Base-by-base conservation (phyloP, 2,797 vertebrate species). In the Pterois miles region DNA sequence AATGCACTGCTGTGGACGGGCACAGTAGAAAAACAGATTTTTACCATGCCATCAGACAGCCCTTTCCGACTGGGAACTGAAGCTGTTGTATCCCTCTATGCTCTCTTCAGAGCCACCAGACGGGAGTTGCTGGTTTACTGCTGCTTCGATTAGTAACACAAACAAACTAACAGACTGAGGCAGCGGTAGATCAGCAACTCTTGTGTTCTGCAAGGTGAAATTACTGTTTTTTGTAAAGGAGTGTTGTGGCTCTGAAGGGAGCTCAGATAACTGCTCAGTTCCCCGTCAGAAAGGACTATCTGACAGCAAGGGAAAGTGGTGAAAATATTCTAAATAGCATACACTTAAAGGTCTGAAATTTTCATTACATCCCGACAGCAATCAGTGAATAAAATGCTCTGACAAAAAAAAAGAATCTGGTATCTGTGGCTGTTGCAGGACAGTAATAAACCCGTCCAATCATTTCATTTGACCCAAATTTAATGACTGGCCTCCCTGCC, bases 401-500 rank as follows among this genome's bases (percentile, higher is more conserved):
- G 16, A 43, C 40, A 43, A 43, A 43, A 43, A 43, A 43, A 43
- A 43, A 16, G 1, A 16, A 40, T 40, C 16, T 40, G 38, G 14
- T 38, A 13, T 13, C 36, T 38, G 13, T 40, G 38, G 13, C 38
- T 40, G 38, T 40, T 6, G 38, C 14, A 40, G 38, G 38, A 16
- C 38, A 0, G 40, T 18, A 8, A 43, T 43, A 43, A 43, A 43
- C 16, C 40, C 16, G 6, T 43, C 0, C 40, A 43, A 43, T 43
- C 40, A 18, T 43, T 43, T 8, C 0, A 18, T 18, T 18, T 0
- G 0, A 16, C 40, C 40, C 2, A 43, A 43, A 43, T 43, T 14
- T 18, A 43, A 43, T 43, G 40, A 43, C 18, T 43, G 40, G 40
- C 16, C 16, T 1, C 14, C 16, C 16, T 43, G 40, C 40, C 40